phyloP scores from a whole-genome alignment of 2,888 invertebrate species.

The Alitta virens region DNA sequence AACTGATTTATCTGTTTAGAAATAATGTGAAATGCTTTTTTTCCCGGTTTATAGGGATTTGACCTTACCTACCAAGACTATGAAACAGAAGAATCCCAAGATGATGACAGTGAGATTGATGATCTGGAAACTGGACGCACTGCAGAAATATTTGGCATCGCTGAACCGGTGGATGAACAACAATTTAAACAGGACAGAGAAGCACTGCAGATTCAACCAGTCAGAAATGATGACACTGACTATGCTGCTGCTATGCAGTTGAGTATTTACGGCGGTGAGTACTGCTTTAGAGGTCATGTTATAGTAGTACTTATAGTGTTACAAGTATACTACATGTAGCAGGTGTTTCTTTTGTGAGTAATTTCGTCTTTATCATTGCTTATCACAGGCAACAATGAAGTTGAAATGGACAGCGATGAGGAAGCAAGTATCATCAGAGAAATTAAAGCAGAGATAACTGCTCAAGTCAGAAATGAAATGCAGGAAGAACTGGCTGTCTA shows the following conservation, averaged over 20 bases:
- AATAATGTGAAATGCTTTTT: too few species aligned
- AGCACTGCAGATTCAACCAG: neutral
- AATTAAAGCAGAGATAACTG: conserved; percentile 47
- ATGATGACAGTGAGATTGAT: neutral
- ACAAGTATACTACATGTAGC: too few species aligned
- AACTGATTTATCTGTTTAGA: too few species aligned
- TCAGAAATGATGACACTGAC: neutral
- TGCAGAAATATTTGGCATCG: conserved; percentile 15
- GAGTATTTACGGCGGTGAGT: neutral
- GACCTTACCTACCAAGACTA: conserved; percentile 17
- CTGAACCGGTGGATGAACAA: conserved; percentile 10
- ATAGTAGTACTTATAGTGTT: too few species aligned
- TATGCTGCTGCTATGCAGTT: neutral
- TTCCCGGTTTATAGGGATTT: conserved; percentile 11
- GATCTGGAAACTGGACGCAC: conserved; percentile 14
- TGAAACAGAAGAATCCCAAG: conserved; percentile 6
- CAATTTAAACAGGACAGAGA: neutral
- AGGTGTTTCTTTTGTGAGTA: neutral
- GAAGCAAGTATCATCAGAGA: conserved; percentile 47
- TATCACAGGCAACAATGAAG: conserved; percentile 4
- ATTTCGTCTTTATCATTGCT: neutral
- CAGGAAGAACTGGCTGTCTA: conserved; percentile 46
- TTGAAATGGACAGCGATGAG: conserved; percentile 49
- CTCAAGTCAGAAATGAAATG: conserved; percentile 45
- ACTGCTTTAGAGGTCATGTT: too few species aligned